Conservation (phyloP, 2,888 invertebrate species). For the Protophormia terraenovae region DNA sequence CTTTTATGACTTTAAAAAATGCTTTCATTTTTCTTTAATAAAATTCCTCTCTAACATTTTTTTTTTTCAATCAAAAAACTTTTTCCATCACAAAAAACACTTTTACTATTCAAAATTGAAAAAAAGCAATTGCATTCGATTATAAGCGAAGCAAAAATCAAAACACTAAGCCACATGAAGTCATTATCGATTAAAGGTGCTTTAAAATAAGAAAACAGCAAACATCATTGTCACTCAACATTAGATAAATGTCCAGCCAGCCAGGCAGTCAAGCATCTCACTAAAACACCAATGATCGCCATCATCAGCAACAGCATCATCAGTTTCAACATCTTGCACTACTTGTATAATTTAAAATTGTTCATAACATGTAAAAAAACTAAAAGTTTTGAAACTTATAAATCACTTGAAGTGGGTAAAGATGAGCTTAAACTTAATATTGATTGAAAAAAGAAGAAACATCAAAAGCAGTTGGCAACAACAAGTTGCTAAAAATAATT, state of each 20-base stretch:
- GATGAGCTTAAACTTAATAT: slow-evolving; percentile 75
- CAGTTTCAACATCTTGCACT: neutral
- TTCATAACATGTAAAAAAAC: neutral
- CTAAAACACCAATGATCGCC: neutral
- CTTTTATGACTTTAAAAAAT: neutral
- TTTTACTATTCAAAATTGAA: slow-evolving; percentile 36
- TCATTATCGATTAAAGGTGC: slow-evolving; percentile 54
- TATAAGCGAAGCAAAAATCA: neutral
- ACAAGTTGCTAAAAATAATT: slow-evolving; percentile 48
- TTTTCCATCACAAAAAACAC: neutral
- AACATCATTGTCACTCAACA: slow-evolving; percentile 53
- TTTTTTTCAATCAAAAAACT: neutral
- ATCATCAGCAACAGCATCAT: slow-evolving; percentile 20
- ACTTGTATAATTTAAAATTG: slow-evolving; percentile 10
- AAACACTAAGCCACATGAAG: slow-evolving; percentile 19
- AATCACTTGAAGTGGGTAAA: slow-evolving; percentile 75
- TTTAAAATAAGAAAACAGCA: slow-evolving; percentile 33
- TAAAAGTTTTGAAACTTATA: slow-evolving; percentile 32
- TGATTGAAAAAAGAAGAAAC: slow-evolving; percentile 32
- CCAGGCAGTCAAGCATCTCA: neutral
- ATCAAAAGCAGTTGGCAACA: slow-evolving; percentile 47
- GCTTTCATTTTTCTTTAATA: slow-evolving; percentile 32
- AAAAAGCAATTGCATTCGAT: slow-evolving; percentile 6
- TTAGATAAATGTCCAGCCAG: slow-evolving; percentile 20
- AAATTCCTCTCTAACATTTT: neutral